Base-by-base conservation (phyloP, 2,113 vertebrate genomes). In the Atlantisia rogersi region DNA sequence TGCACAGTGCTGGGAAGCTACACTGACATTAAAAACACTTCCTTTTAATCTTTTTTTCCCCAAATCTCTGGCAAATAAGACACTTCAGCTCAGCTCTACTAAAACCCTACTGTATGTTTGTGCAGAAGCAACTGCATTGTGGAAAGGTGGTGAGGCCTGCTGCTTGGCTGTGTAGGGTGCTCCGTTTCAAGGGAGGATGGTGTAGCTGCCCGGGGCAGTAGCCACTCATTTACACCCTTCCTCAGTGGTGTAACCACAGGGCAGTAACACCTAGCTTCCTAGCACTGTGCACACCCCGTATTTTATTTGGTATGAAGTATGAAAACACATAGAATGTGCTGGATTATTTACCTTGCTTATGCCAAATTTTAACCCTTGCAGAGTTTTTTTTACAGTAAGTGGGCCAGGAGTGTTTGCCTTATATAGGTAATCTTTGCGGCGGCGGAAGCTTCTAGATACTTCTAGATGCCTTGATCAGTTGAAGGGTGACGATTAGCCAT, bases 1-100 rank as follows among this genome's bases (percentile, higher is more conserved):
- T 90, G 86, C 70, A 60, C 73, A 95, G 95, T 93, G 86, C 68
- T 91, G 83, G 83, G 86, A 83, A 95, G 85, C 74, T 70, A 46
- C 21, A 52, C 76, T 73, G 71, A 82, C 42, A 32, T 81, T 70
- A 67, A 69, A 88, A 73, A 32, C 48, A 56, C 58, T 91, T 86
- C 14, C 7, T 78, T 74, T 86, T 85, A 6, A 22, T 20, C 11
- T 86, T 75, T 85, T 53, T 53, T 53, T 28, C 83, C 71, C 80
- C 74, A 53, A 59, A 21, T 71, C 40, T 88, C 62, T 95, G 73
- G 32, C 94, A 79, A 75, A 40, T 39, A 55, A 86, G 83, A 80
- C 56, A 74, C 9, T 1, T 39, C 70, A 62, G 44, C 81, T 86
- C 42, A 71, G 37, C 28, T 84, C 53, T 76, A 44, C 88, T 50